phyloP scores from a whole-genome alignment of 2,113 vertebrate species.

The Sphyrna mokarran region DNA sequence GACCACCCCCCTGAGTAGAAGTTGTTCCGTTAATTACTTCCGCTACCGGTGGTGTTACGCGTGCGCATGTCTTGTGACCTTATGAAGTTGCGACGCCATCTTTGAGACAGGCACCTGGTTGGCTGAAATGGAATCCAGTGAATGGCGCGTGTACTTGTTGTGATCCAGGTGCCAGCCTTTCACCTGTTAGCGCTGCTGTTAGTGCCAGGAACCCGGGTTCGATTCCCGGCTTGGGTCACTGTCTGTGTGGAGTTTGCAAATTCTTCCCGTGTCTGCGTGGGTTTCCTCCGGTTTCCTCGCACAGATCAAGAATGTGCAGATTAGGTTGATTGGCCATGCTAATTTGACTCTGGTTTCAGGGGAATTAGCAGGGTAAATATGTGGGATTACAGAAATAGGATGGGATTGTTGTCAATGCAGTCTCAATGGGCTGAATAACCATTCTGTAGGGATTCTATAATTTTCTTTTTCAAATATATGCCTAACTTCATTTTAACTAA shows the following conservation, averaged over 20 bases:
- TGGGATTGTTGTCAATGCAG: too few relatives aligned
- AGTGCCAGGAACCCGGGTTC: too few relatives aligned
- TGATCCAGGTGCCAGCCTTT: neutral
- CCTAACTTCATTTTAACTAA: neutral
- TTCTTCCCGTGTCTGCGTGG: too few relatives aligned
- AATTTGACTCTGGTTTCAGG: too few relatives aligned
- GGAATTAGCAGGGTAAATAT: too few relatives aligned
- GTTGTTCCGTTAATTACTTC: neutral
- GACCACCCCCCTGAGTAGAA: rapidly evolving
- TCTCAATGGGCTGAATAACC: too few relatives aligned
- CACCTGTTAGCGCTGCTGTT: neutral
- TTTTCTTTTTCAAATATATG: neutral
- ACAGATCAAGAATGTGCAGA: too few relatives aligned
- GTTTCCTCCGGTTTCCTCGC: too few relatives aligned
- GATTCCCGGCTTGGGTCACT: too few relatives aligned
- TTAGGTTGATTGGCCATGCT: too few relatives aligned
- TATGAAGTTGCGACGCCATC: neutral
- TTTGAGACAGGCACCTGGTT: neutral
- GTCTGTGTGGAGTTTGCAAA: too few relatives aligned
- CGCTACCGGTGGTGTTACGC: neutral
- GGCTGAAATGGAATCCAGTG: neutral
- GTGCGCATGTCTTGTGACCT: neutral
- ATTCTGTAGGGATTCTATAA: neutral
- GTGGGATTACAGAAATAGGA: too few relatives aligned
- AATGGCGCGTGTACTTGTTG: neutral